Evolutionary conservation across 2,888 invertebrate species (phyloP), one percentile per base, ranked within the genome.

Genomic region (Hyalella azteca): DNA sequence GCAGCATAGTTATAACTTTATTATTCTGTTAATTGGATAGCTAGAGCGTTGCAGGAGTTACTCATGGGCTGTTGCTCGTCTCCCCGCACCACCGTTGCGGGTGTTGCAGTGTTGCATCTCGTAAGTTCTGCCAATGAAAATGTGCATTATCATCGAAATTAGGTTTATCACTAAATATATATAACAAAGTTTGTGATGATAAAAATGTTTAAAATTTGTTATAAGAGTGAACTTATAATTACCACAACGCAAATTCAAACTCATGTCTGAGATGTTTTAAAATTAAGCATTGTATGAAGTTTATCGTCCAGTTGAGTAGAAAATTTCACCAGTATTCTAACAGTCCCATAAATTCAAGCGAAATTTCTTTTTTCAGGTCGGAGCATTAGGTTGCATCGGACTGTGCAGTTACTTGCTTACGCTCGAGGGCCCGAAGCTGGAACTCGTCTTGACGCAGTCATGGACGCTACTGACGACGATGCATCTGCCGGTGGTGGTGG

Each of bases 361-460:
- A 11, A 54, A n/a, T n/a, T n/a, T n/a, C 54, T 26, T 11, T 54
- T 54, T 54, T 26, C 54, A 75, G 75, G n/a, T 75, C 13, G 75
- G 75, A 75, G 40, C 75, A 2, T 45, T 75, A n/a, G 75, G 75
- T n/a, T 75, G 75, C 75, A 75, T 75, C 22, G 75, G 75, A 32
- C 45, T 75, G 26, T 75, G 75, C 41, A 75, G 75, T 75, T 75
- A 75, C 45, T 22, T 75, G 75, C 40, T 75, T 3, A 41, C 75
- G 11, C 45, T 75, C 15, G 75, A 75, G 26, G 75, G 75, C n/a
- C 41, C 29, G n/a, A 75, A 45, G 29, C 75, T 75, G 3, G 41
- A 41, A 19, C 40, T 41, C 40, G n/a, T 41, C 40, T n/a, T 26
- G 41, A 41, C 75, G n/a, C 32, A 75, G 29, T 75, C 75, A 5